Percentiles rank a stretch among this genome's conserved stretches.
Conservation (phyloP, 2,797 vertebrate species). For the Trichosurus vulpecula region DNA sequence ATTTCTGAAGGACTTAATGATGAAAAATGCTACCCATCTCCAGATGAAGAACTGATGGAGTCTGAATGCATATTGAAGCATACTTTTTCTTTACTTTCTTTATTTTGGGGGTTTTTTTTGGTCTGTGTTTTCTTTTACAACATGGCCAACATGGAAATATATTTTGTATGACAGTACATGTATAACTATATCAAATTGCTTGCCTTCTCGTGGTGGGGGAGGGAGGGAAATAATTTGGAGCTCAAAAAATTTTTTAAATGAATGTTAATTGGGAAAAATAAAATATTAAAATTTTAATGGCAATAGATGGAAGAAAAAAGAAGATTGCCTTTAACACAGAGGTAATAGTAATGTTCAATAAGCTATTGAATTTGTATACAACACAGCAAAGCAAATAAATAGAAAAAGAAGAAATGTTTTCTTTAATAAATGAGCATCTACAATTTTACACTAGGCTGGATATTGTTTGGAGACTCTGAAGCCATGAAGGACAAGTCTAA, state of each 20-base stretch:
- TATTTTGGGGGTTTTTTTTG: background rate
- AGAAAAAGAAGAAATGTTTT: background rate
- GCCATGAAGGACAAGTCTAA: background rate
- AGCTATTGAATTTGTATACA: background rate
- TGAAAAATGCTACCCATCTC: background rate
- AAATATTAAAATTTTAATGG: background rate
- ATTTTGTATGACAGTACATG: background rate
- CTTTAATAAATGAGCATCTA: background rate
- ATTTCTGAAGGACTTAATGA: background rate
- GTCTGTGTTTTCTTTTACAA: background rate
- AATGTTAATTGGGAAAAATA: background rate
- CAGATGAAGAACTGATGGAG: background rate
- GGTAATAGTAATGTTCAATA: background rate
- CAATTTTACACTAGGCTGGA: background rate
- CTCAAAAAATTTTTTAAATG: background rate
- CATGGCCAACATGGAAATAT: background rate
- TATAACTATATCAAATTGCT: background rate
- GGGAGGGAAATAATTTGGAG: background rate
- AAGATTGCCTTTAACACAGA: background rate
- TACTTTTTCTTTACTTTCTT: background rate
- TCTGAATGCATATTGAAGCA: background rate
- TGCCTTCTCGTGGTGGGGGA: background rate
- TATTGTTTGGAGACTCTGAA: background rate
- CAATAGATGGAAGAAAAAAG: background rate
- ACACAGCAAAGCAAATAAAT: background rate